Evolutionary conservation across 2,113 vertebrate species (phyloP).

Genomic region (Zosterops japonicus): DNA sequence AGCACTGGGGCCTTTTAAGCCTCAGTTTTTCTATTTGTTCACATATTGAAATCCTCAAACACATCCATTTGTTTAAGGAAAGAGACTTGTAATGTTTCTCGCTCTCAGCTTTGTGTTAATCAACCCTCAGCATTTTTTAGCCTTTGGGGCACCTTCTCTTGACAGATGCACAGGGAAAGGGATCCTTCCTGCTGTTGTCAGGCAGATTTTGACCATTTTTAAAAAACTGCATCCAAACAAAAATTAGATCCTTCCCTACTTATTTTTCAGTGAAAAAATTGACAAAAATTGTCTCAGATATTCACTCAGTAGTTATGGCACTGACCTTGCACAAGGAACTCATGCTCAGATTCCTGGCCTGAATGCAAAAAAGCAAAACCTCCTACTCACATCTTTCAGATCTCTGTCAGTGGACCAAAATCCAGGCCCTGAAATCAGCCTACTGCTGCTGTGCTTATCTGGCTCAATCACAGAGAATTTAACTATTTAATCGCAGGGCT

Average conservation of each 20-base stretch:
- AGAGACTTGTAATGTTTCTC: not conserved
- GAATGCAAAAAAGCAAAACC: not conserved
- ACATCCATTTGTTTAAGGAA: not conserved
- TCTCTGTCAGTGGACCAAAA: not conserved
- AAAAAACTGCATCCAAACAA: not conserved
- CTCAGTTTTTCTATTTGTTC: not conserved
- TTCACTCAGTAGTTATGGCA: not conserved
- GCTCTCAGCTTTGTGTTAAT: not conserved
- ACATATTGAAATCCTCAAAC: not conserved
- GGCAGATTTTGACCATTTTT: not conserved
- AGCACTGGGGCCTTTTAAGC: not conserved
- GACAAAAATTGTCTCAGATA: not conserved
- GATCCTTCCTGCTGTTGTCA: not conserved
- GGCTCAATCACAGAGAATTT: not conserved
- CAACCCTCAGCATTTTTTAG: not conserved
- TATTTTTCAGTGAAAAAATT: not conserved
- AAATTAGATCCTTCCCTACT: not conserved
- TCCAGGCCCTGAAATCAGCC: not conserved
- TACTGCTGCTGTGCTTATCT: not conserved
- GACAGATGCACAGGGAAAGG: not conserved
- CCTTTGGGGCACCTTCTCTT: not conserved
- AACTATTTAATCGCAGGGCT: not conserved
- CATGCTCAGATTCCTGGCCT: not conserved
- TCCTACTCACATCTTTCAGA: rapidly evolving
- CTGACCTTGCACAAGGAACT: not conserved